Evolutionary conservation across 1,140 invertebrate genomes (phyloP).

Genomic region (Papilio polytes): DNA sequence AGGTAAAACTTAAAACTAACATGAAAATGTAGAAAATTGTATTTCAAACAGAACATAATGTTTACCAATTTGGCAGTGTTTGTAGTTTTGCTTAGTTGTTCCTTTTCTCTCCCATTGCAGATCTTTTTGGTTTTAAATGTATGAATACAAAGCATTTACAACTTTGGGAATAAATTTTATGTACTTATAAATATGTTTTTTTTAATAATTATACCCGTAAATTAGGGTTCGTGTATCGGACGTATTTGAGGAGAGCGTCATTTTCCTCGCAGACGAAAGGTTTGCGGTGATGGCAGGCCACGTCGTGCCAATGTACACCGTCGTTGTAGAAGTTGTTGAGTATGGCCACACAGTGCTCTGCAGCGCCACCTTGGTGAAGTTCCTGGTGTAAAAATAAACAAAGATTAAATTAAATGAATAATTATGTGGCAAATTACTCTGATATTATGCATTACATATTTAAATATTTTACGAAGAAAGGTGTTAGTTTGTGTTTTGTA

Average conservation of each 20-base stretch:
- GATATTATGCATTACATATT: not conserved
- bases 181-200: not conserved
- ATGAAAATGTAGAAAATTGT: conserved; percentile 48
- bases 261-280: conserved; percentile 93
- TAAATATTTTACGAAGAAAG: not conserved
- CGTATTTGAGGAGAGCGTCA: conserved; percentile 91
- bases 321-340: conserved; percentile 94
- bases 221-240: conserved; percentile 90
- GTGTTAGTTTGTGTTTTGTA: conserved; percentile 2
- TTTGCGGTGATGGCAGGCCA: conserved; percentile 93
- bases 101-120: not conserved
- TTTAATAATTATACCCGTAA: conserved; percentile 85
- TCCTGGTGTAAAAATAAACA: conserved; percentile 77
- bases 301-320: conserved; percentile 94
- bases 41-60: not conserved
- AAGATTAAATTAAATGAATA: not conserved
- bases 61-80: conserved; percentile 7
- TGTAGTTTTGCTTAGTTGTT: not conserved
- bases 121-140: not conserved
- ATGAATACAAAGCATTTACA: not conserved
- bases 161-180: conserved; percentile 3
- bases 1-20: conserved; percentile 67
- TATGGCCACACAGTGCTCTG: conserved; percentile 91
- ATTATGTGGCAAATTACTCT: not conserved
- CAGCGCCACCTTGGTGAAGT: conserved; percentile 89